Evolutionary conservation across 2,113 vertebrate genomes (phyloP).

Genomic region (Gnathonemus echidnorhynchus): DNA sequence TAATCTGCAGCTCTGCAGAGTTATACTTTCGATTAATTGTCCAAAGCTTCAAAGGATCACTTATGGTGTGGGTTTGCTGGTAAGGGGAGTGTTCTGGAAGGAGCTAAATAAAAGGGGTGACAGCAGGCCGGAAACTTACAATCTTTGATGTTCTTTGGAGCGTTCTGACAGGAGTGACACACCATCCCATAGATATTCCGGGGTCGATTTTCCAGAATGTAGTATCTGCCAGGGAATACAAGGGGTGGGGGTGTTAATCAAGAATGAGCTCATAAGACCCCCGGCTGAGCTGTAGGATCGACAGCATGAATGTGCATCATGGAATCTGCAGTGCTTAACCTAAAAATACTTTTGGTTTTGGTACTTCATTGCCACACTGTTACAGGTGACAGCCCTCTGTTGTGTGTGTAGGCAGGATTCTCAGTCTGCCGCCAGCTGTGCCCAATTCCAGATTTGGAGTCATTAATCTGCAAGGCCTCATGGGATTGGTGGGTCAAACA

Average conservation of each 20-base stretch:
- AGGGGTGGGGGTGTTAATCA: slow-evolving; percentile 3
- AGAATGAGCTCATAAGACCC: background rate
- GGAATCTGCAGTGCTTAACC: background rate
- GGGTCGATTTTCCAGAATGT: slow-evolving; percentile 88
- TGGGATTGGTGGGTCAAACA: slow-evolving; percentile 7
- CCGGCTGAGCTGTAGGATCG: background rate
- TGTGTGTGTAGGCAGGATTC: background rate
- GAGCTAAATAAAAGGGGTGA: background rate
- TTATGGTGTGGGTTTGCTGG: background rate
- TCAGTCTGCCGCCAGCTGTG: background rate
- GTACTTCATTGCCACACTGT: background rate
- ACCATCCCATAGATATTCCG: slow-evolving; percentile 90
- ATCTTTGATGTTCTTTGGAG: slow-evolving; percentile 87
- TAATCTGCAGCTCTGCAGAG: background rate
- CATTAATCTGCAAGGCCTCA: background rate
- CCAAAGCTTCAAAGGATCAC: background rate
- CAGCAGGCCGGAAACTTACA: slow-evolving; percentile 65
- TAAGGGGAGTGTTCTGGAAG: background rate
- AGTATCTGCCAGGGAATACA: slow-evolving; percentile 68
- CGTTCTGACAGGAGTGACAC: slow-evolving; percentile 88
- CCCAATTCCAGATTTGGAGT: background rate
- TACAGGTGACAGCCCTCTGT: background rate
- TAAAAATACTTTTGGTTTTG: background rate
- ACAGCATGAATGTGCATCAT: background rate
- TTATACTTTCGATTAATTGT: background rate